phyloP scores from a whole-genome alignment of 2,888 invertebrate species.

The Exocentrus adspersus region DNA sequence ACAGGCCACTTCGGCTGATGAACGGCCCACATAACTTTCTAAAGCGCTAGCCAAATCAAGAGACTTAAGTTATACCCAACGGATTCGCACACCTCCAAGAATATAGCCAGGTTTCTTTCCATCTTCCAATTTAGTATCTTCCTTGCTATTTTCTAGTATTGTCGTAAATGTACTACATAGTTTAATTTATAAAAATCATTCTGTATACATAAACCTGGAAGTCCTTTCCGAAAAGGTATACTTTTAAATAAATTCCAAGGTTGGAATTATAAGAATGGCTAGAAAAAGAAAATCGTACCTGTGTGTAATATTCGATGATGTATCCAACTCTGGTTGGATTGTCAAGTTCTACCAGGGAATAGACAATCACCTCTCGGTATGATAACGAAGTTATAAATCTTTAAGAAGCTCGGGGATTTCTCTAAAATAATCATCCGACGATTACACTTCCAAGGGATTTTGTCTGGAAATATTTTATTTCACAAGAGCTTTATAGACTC shows the following conservation, averaged over 20 bases:
- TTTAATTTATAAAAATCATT: too few relatives aligned
- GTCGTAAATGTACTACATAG: too few relatives aligned
- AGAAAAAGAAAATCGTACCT: too few relatives aligned
- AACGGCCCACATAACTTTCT: conserved; percentile 53
- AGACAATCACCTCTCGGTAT: conserved; percentile 5
- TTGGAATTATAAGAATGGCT: too few relatives aligned
- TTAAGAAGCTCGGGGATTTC: conserved; percentile 12
- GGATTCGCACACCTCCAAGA: conserved; percentile 19
- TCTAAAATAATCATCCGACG: conserved; percentile 13
- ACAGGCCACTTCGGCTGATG: conserved; percentile 56
- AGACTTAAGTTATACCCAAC: conserved; percentile 33
- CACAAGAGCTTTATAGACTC: conserved; percentile 15
- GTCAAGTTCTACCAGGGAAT: neutral
- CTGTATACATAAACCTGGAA: too few relatives aligned
- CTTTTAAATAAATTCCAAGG: too few relatives aligned
- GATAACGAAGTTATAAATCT: conserved; percentile 15
- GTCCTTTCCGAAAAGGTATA: too few relatives aligned
- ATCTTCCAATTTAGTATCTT: conserved; percentile 19
- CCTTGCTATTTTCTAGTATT: conserved; percentile 5
- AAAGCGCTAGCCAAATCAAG: conserved; percentile 43
- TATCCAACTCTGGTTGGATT: too few relatives aligned
- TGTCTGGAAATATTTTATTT: conserved; percentile 14
- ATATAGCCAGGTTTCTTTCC: conserved; percentile 11
- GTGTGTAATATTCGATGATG: too few relatives aligned
- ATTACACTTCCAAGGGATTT: conserved; percentile 17